A percentile compares a stretch with the other conserved stretches of the same genome.
Conservation (phyloP, 2,888 invertebrate species). For the Pharmacophagus antenor region DNA sequence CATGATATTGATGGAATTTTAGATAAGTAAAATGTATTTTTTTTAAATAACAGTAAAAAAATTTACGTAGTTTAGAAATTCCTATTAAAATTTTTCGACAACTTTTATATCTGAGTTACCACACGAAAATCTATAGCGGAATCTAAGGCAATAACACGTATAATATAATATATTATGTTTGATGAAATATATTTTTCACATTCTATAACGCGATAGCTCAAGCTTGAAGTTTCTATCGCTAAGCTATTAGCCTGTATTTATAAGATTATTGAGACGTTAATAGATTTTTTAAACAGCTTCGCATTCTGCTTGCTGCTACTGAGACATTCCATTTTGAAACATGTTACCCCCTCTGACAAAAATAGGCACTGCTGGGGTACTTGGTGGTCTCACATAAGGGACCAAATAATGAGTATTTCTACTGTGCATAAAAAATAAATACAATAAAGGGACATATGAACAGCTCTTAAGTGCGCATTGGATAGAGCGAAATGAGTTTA, state of each 20-base stretch:
- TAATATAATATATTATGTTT: background rate
- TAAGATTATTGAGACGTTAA: background rate
- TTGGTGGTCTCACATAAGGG: background rate
- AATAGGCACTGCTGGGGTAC: background rate
- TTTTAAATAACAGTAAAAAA: no score
- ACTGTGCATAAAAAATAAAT: background rate
- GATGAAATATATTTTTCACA: background rate
- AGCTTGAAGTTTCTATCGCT: background rate
- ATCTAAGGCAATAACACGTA: no score
- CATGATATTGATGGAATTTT: no score
- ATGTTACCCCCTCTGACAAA: no score
- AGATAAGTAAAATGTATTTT: background rate
- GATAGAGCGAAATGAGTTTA: slow-evolving; percentile 30
- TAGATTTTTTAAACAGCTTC: background rate
- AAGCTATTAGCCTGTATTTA: background rate
- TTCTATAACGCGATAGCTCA: background rate
- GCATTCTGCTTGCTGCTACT: no score
- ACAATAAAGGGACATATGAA: slow-evolving; percentile 6
- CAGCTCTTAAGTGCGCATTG: slow-evolving; percentile 13
- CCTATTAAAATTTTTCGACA: no score
- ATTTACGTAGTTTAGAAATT: no score
- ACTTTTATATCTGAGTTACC: no score
- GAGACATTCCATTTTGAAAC: no score
- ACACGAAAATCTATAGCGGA: no score
- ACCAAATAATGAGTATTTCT: background rate